Evolutionary conservation across 2,113 vertebrate genomes (phyloP).

Genomic region (Aplodontia rufa): DNA sequence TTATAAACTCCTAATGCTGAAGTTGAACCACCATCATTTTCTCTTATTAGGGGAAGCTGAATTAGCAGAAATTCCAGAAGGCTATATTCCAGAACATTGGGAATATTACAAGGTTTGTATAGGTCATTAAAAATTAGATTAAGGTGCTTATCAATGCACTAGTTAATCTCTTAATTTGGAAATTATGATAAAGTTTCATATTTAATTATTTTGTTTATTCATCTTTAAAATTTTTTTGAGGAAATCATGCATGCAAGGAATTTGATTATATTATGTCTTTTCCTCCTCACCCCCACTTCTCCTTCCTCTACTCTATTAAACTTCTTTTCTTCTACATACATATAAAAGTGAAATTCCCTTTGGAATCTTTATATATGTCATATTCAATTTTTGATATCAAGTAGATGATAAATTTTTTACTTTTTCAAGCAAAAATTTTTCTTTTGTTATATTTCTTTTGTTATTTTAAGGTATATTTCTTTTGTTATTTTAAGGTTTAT

Average conservation of each 20-base stretch:
- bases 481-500: background rate
- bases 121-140: background rate
- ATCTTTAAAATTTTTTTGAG: no score
- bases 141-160: background rate
- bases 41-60: constrained; percentile 91
- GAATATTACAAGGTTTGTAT: constrained; percentile 93
- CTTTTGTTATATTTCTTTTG: constrained; percentile 35
- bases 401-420: constrained; percentile 25
- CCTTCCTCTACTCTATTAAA: no score
- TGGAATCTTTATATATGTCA: no score
- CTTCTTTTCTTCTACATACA: no score
- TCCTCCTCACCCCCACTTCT: no score
- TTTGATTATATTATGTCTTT: no score
- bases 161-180: constrained; percentile 28
- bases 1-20: background rate
- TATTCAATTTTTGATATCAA: constrained; percentile 23
- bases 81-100: constrained; percentile 93
- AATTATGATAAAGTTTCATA: background rate
- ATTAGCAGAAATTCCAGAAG: constrained; percentile 93
- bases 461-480: background rate
- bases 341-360: no score
- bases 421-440: constrained; percentile 13
- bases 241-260: no score
- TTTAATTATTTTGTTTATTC: background rate
- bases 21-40: constrained; percentile 47